Conservation (phyloP, 2,113 vertebrate genomes). For the Oncorhynchus tshawytscha region DNA sequence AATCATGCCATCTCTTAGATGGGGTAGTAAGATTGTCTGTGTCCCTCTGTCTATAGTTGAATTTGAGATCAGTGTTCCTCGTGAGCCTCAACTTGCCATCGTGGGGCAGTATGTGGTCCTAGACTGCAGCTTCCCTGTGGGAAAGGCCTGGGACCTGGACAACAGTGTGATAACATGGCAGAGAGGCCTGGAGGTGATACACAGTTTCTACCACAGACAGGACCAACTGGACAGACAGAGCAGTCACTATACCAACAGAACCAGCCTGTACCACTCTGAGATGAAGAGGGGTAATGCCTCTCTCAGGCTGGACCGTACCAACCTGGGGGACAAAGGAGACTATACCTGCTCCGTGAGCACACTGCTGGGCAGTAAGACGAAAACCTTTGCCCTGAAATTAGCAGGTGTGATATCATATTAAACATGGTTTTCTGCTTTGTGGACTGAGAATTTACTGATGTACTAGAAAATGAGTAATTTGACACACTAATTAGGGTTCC, state of each 20-base stretch:
- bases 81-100: constrained; percentile 4
- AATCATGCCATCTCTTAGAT: too few species aligned
- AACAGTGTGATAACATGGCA: constrained; percentile 52
- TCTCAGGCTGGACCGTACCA: constrained; percentile 40
- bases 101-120: constrained; percentile 28
- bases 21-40: not conserved
- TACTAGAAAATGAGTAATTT: too few species aligned
- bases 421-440: too few species aligned
- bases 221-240: constrained; percentile 47
- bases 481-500: not conserved
- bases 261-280: constrained; percentile 39
- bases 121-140: constrained; percentile 45
- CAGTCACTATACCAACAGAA: constrained; percentile 37
- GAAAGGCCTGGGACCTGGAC: not conserved
- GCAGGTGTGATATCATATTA: constrained; percentile 34
- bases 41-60: constrained; percentile 20
- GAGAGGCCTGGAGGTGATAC: constrained; percentile 40
- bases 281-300: constrained; percentile 52
- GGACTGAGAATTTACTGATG: too few species aligned
- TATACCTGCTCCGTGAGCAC: constrained; percentile 56
- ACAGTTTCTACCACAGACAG: constrained; percentile 50
- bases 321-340: constrained; percentile 35
- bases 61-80: constrained; percentile 45
- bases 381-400: constrained; percentile 38
- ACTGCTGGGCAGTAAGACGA: constrained; percentile 40